These are phyloP conservation scores for Panthera uncia DNA, from an alignment of 2,113 vertebrate species.

Conservation along the genomic window DNA sequence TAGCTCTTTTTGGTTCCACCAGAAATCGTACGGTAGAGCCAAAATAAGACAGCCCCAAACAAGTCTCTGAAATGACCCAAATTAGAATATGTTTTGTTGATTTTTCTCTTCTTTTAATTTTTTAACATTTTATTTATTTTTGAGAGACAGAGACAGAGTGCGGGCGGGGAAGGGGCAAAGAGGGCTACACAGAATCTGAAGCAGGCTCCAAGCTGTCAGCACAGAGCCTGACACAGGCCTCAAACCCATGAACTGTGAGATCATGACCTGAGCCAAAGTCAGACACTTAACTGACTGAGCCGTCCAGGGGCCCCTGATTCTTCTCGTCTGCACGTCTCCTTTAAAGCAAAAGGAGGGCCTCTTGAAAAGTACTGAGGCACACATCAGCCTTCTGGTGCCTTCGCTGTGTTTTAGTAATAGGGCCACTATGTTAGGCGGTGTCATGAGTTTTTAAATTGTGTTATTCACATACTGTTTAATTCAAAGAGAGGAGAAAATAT, in stretches of 20 bases:
- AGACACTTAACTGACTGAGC: too few relatives aligned
- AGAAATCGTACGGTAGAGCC: not conserved
- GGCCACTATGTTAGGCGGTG: not conserved
- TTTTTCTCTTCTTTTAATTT: too few relatives aligned
- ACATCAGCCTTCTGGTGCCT: not conserved
- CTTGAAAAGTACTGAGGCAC: not conserved
- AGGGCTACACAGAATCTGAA: too few relatives aligned
- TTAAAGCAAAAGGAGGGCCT: not conserved
- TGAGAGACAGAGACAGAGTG: too few relatives aligned
- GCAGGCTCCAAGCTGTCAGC: too few relatives aligned
- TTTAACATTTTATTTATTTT: too few relatives aligned
- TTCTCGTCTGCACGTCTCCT: not conserved
- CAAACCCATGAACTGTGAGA: too few relatives aligned
- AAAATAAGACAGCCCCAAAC: not conserved
- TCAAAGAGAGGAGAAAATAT: not conserved
- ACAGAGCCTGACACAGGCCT: too few relatives aligned
- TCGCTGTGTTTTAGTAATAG: not conserved
- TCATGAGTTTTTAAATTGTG: not conserved
- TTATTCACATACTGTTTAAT: not conserved
- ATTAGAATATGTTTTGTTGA: not conserved
- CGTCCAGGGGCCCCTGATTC: too few relatives aligned
- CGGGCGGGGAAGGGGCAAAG: too few relatives aligned
- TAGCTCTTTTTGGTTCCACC: not conserved
- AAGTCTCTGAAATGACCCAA: not conserved
- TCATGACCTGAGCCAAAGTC: too few relatives aligned